Percentiles rank a stretch among this genome's conserved stretches.
Evolutionary conservation across 2,113 vertebrate species (phyloP).

Genomic region (Corythornis vintsioides): DNA sequence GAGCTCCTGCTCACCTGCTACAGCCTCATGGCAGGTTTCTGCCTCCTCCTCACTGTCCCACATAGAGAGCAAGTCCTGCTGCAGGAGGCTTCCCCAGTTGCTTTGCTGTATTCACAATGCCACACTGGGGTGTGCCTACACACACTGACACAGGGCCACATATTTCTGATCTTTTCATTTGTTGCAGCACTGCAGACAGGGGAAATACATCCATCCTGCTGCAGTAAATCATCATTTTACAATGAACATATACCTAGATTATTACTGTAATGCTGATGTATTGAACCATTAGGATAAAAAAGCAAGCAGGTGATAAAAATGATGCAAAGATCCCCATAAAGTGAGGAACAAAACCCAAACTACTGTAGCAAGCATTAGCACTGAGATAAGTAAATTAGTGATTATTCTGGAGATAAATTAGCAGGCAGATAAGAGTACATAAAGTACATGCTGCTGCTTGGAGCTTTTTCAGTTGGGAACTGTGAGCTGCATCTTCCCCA

Average conservation of each 20-base stretch:
- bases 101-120: background rate
- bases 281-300: slow-evolving; percentile 69
- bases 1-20: background rate
- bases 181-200: background rate
- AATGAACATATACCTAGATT: slow-evolving; percentile 62
- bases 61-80: fast-evolving
- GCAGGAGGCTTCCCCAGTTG: background rate
- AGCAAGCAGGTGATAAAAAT: slow-evolving; percentile 67
- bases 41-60: background rate
- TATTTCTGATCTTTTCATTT: slow-evolving; percentile 35
- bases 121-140: background rate
- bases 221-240: slow-evolving; percentile 60
- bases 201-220: slow-evolving; percentile 47
- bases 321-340: slow-evolving; percentile 65
- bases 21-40: fast-evolving
- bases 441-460: slow-evolving; percentile 7
- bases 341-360: slow-evolving; percentile 68
- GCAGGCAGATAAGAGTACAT: background rate
- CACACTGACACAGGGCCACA: background rate
- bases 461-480: slow-evolving; percentile 26
- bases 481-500: background rate
- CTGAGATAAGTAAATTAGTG: slow-evolving; percentile 68
- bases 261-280: slow-evolving; percentile 62
- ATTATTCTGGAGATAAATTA: slow-evolving; percentile 71
- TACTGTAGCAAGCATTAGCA: slow-evolving; percentile 65